phyloP scores from a whole-genome alignment of 30 jellyfish, hydroid and myxozoan species.

The Aurelia aurita region DNA sequence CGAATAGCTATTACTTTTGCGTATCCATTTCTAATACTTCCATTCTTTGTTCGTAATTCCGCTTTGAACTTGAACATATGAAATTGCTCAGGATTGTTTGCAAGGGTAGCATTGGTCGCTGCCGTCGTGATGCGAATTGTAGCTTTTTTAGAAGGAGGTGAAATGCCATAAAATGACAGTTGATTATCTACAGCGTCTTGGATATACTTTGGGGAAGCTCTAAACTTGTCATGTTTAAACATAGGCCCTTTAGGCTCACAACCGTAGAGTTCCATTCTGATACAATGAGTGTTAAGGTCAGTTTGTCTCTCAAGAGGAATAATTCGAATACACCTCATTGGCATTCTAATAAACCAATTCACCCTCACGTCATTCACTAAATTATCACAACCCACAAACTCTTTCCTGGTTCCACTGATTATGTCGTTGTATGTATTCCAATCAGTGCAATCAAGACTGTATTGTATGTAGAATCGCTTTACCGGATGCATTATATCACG shows the following conservation, averaged over 20 bases:
- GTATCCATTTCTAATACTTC: not conserved
- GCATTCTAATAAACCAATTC: conserved; percentile 42
- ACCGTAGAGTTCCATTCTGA: conserved; percentile 62
- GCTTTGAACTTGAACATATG: too few species aligned
- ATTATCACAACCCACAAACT: not conserved
- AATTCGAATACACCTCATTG: conserved; percentile 27
- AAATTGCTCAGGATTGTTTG: not conserved
- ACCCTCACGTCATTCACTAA: not conserved
- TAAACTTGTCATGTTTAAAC: not conserved
- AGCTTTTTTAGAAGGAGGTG: not conserved
- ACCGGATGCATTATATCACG: not conserved
- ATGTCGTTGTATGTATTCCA: conserved; percentile 31
- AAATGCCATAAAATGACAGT: not conserved
- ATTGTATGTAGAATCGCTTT: conserved; percentile 11
- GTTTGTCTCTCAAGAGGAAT: conserved; percentile 17
- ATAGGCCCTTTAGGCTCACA: conserved; percentile 23
- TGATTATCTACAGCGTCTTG: not conserved
- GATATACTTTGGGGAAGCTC: not conserved
- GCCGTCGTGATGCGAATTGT: not conserved
- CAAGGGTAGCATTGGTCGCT: not conserved
- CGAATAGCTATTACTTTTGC: not conserved
- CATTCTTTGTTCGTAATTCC: not conserved
- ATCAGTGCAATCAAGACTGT: conserved; percentile 4
- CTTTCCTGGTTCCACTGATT: not conserved
- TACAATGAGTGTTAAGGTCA: not conserved